phyloP scores from a whole-genome alignment of 2,797 vertebrate species.

The Setipinna tenuifilis region DNA sequence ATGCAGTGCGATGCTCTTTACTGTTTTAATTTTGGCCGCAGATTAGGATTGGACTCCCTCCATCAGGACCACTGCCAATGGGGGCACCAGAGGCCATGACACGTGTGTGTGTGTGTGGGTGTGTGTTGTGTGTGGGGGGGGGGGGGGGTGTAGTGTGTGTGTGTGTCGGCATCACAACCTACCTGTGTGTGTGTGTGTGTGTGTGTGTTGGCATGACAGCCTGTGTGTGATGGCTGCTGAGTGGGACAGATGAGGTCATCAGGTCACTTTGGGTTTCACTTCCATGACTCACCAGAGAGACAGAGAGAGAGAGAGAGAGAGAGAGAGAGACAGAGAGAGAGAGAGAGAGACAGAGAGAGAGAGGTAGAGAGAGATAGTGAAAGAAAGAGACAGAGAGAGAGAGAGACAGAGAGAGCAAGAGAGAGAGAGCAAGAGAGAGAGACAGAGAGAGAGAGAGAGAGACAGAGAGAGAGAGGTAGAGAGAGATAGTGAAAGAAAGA shows the following conservation, averaged over 20 bases:
- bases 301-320: background rate
- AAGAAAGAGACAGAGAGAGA: too few species aligned
- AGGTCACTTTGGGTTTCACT: conserved; percentile 27
- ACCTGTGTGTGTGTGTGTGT: too few species aligned
- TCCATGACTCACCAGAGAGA: conserved; percentile 22
- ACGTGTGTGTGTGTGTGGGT: background rate
- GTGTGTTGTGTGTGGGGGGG: background rate
- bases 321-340: too few species aligned
- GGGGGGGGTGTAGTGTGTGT: too few species aligned
- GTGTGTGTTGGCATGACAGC: conserved; percentile 28
- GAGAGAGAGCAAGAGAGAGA: too few species aligned
- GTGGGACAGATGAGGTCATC: conserved; percentile 30
- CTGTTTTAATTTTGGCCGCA: conserved; percentile 39
- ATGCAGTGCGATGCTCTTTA: conserved; percentile 46
- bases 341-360: too few species aligned
- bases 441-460: too few species aligned
- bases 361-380: too few species aligned
- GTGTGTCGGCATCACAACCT: too few species aligned
- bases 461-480: too few species aligned
- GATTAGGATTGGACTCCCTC: conserved; percentile 17
- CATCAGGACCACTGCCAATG: background rate
- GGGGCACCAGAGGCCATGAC: background rate
- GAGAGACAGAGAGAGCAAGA: too few species aligned
- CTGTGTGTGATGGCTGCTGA: conserved; percentile 10
- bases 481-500: too few species aligned